Base-by-base conservation (phyloP, 2,797 vertebrate species). In the Danio tinwini region DNA sequence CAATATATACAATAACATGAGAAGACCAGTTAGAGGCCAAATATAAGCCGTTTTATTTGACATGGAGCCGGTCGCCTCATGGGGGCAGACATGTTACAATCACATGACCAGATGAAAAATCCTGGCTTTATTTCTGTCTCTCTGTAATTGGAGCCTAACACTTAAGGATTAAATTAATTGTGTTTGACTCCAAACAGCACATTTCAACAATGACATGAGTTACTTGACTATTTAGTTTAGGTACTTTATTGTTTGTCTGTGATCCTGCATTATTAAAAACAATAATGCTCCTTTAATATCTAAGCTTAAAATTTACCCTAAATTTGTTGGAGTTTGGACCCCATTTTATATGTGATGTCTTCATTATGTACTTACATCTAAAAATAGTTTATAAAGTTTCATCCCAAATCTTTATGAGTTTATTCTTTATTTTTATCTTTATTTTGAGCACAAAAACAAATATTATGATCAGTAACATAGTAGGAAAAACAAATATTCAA, bases 31-130 rank as follows among this genome's bases (percentile, higher is more conserved):
- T 29, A 52, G 47, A 53, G 29, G 67, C 67, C 16, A 40, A 40
- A 70, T 39, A 69, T 40, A 37, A 70, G 67, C 14, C n/a, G 49
- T n/a, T 53, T 70, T 17, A 70, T 70, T 70, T 13, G 6, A 40
- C 49, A 53, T 70, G 49, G 67, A 52, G 67, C 16, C 2, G 9
- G 49, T 17, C 5, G 4, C 37, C 67, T 39, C 37, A 50, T 7
- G 50, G 37, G 49, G 49, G 67, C 67, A 39, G 49, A 40, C 29
- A 70, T 70, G 49, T 70, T 40, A 47, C 39, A 49, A 40, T 53
- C 49, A 53, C 50, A 70, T 70, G 49, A 70, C 49, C n/a, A 40
- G 49, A 49, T 14, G 2, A 68, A 68, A 29, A 37, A 29, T 50
- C 45, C 21, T 49, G 7, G 1, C 19, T 67, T 67, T 49, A 64